Base-by-base conservation (phyloP, 2,888 invertebrate species). In the Amphipoea lucens region DNA sequence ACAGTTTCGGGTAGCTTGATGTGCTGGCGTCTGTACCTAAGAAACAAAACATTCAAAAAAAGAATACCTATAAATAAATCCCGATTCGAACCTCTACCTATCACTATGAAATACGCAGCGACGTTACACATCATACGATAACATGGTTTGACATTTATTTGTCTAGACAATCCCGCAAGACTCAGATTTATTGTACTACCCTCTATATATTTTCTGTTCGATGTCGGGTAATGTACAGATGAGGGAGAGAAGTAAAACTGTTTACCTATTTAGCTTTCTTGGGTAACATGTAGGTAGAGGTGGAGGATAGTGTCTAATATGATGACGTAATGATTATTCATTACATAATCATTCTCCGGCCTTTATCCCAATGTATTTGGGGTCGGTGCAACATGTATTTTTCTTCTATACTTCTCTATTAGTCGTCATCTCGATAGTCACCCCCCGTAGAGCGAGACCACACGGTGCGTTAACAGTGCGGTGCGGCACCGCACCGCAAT, bases 81-180 rank as follows among this genome's bases (percentile, higher is more conserved):
- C 51, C 11, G 11, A 86, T 66, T 62, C 45, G 23, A 76, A 66
- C 14, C 76, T 17, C 40, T 0, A 42, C 45, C 72, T 4, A 81
- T 29, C 36, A 20, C 40, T 23, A 70, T 78, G 57, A 67, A 73
- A 83, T 77, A 80, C 57, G 63, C 14, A 68, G 36, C 20, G 45
- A 75, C 60, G 69, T 77, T 72, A 68, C 70, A 77, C 65, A 78
- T 79, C 78, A 81, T 78, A 67, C 76, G 78, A 87, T 87, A 87
- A 83, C 78, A 36, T 80, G 62, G 45, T 45, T 62, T 70, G 90
- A 87, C 88, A 73, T 87, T 87, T 89, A 89, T 89, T 73, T 84
- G 90, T 90, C 89, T 89, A 90, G 90, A 90, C 87, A 76, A 88
- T 85, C 73, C 84, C 78, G 12, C 76, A 71, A 82, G 85, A 89